Evolutionary conservation across 1,140 invertebrate genomes (phyloP).

Genomic region (Drosophila sturtevanti): DNA sequence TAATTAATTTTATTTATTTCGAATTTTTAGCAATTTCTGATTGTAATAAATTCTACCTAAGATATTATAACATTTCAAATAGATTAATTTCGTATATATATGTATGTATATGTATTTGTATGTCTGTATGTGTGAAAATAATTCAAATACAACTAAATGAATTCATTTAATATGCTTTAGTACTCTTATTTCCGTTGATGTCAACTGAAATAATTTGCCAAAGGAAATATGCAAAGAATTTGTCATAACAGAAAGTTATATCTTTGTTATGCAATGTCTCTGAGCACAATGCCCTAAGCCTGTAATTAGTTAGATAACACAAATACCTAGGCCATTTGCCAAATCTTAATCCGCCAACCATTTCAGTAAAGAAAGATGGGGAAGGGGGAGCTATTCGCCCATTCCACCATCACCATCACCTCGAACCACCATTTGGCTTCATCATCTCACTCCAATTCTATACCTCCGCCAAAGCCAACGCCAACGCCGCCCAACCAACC

Average conservation of each 20-base stretch:
- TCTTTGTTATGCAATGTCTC: neutral
- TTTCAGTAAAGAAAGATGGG: too few relatives aligned
- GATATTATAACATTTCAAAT: too few relatives aligned
- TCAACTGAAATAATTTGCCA: constrained; percentile 1
- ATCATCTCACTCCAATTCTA: too few relatives aligned
- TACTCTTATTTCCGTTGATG: neutral
- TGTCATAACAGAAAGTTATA: constrained; percentile 8
- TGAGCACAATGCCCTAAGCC: constrained; percentile 5
- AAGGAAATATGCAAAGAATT: constrained; percentile 2
- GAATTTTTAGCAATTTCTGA: too few relatives aligned
- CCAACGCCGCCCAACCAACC: neutral
- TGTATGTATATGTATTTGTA: too few relatives aligned
- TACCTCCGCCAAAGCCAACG: neutral
- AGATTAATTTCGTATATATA: too few relatives aligned
- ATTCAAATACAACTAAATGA: neutral
- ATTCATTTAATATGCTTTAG: neutral
- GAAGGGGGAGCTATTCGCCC: too few relatives aligned
- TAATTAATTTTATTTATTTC: too few relatives aligned
- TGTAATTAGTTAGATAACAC: constrained; percentile 13
- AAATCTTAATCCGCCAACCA: constrained; percentile 18
- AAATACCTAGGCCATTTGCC: constrained; percentile 14
- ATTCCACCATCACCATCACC: too few relatives aligned
- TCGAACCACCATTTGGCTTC: too few relatives aligned
- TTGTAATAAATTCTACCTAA: too few relatives aligned
- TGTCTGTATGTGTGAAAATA: too few relatives aligned